Evolutionary conservation across 37 sponge, comb jelly and placozoan genomes (phyloP).

Genomic region (Cliona cf. orientalis): DNA sequence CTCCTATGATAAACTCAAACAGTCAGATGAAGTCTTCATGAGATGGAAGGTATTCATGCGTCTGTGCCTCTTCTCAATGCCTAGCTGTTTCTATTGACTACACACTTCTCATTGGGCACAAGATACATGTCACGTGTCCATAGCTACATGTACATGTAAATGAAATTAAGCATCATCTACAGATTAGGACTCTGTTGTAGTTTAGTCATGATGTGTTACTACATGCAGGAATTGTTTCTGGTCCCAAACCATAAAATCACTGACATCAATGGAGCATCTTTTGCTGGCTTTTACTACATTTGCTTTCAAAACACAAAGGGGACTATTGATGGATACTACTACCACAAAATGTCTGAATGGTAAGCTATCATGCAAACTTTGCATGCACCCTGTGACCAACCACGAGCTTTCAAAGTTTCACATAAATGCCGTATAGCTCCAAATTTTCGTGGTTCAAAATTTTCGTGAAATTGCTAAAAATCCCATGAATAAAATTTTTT

Average conservation of each 20-base stretch:
- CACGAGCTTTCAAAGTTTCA: too few species aligned
- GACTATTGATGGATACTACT: constrained; percentile 93
- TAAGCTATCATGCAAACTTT: constrained; percentile 28
- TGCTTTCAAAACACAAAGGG: constrained; percentile 81
- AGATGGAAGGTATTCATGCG: constrained; percentile 91
- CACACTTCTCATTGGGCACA: too few species aligned
- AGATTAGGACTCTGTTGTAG: neutral
- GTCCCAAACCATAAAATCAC: constrained; percentile 92
- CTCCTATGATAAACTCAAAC: constrained; percentile 73
- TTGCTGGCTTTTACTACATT: constrained; percentile 98
- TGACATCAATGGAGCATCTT: constrained; percentile 91
- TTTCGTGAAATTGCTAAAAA: too few species aligned
- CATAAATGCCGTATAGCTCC: too few species aligned
- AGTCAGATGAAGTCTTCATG: constrained; percentile 89
- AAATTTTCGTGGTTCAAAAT: too few species aligned
- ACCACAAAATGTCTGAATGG: constrained; percentile 92
- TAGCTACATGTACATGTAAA: too few species aligned
- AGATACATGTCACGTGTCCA: too few species aligned
- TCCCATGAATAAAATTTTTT: too few species aligned
- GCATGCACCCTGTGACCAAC: too few species aligned
- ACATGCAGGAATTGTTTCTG: constrained; percentile 85
- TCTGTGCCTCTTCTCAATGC: neutral
- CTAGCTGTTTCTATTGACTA: too few species aligned
- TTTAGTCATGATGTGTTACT: neutral
- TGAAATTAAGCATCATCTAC: neutral